Percentiles rank a stretch among this genome's conserved stretches.
Conservation (phyloP, 2,888 invertebrate genomes). For the Luperina testacea region DNA sequence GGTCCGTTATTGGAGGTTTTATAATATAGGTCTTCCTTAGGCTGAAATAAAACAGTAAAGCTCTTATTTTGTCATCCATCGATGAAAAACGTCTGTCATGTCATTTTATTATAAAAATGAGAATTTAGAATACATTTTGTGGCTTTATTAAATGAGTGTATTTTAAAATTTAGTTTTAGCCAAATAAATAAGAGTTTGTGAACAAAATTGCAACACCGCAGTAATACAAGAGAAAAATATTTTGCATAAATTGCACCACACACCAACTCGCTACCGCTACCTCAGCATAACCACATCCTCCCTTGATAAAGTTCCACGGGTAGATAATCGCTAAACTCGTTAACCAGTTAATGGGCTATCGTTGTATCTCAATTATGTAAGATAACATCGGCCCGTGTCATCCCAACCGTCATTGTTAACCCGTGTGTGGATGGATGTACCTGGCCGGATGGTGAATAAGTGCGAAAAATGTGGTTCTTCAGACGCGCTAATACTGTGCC, state of each 20-base stretch:
- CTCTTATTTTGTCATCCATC: not conserved
- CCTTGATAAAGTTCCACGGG: constrained; percentile 45
- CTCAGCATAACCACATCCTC: constrained; percentile 31
- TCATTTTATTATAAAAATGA: not conserved
- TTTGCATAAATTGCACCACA: constrained; percentile 24
- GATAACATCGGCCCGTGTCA: constrained; percentile 65
- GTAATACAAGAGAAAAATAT: not conserved
- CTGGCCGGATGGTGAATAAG: constrained; percentile 40
- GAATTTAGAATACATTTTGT: too few species aligned
- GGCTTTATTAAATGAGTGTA: not conserved
- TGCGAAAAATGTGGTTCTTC: constrained; percentile 80
- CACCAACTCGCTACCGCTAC: constrained; percentile 43
- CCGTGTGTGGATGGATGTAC: constrained; percentile 46
- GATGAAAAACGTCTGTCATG: not conserved
- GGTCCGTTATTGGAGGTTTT: too few species aligned
- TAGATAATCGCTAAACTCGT: constrained; percentile 70
- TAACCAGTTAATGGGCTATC: constrained; percentile 78
- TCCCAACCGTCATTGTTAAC: constrained; percentile 47
- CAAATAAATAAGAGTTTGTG: not conserved
- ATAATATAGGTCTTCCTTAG: not conserved
- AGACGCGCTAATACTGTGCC: constrained; percentile 79
- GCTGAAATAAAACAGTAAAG: too few species aligned
- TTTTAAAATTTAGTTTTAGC: not conserved
- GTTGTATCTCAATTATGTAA: constrained; percentile 73
- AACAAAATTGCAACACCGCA: not conserved